These are phyloP conservation scores for Galerucella pusilla DNA, from an alignment of 2,888 invertebrate species.

Conservation along the genomic window DNA sequence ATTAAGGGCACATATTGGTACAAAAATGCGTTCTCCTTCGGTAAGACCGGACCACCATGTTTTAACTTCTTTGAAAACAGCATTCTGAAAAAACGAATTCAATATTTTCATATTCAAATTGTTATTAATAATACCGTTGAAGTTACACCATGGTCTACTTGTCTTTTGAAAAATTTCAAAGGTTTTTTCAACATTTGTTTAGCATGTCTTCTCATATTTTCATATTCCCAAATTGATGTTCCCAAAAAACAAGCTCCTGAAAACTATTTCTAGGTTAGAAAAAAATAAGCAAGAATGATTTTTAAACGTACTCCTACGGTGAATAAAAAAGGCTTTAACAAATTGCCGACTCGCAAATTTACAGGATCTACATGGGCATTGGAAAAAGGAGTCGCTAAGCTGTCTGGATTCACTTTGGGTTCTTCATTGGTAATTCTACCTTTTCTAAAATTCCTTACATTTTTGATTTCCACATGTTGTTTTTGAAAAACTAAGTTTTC, in stretches of 20 bases:
- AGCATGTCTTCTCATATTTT: slow-evolving; percentile 72
- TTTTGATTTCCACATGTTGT: slow-evolving; percentile 19
- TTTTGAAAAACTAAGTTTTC: slow-evolving; percentile 38
- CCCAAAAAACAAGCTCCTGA: slow-evolving; percentile 75
- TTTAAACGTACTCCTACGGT: slow-evolving; percentile 70
- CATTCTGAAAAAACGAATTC: slow-evolving; percentile 54
- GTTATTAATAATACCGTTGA: slow-evolving; percentile 45
- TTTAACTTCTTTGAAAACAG: slow-evolving; percentile 61
- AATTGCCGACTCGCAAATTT: slow-evolving; percentile 64
- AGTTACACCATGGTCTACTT: slow-evolving; percentile 46
- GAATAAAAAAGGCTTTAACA: slow-evolving; percentile 74
- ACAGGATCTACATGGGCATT: slow-evolving; percentile 64
- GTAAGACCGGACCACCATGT: slow-evolving; percentile 79
- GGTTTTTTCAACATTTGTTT: slow-evolving; percentile 67
- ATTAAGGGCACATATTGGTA: slow-evolving; percentile 83
- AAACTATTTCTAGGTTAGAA: slow-evolving; percentile 56
- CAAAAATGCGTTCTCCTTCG: slow-evolving; percentile 82
- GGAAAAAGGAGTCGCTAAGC: slow-evolving; percentile 64
- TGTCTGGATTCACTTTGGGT: slow-evolving; percentile 53
- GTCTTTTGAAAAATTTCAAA: slow-evolving; percentile 67
- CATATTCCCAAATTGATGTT: slow-evolving; percentile 91
- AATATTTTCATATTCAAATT: not conserved
- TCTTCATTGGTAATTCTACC: slow-evolving; percentile 48
- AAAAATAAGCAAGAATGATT: slow-evolving; percentile 18
- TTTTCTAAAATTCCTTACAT: slow-evolving; percentile 50